These are phyloP conservation scores for Biston stratarius DNA, from an alignment of 2,888 invertebrate species.

Conservation along the genomic window DNA sequence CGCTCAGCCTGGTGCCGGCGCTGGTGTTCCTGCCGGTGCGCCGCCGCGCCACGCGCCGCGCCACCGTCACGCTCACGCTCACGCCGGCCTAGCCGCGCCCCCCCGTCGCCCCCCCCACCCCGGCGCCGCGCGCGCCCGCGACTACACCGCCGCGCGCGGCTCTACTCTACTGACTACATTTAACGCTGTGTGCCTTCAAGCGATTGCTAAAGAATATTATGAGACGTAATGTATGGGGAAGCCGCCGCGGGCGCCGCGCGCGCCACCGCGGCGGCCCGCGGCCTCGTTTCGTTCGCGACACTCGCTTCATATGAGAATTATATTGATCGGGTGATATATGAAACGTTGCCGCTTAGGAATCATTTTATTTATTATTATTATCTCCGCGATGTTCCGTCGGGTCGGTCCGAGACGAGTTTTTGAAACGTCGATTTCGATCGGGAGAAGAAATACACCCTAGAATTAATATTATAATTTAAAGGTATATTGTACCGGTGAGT, in stretches of 20 bases:
- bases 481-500: slow-evolving; percentile 76
- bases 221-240: slow-evolving; percentile 83
- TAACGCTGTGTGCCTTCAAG: slow-evolving; percentile 94
- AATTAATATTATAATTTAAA: slow-evolving; percentile 81
- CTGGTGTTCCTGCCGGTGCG: slow-evolving; percentile 97
- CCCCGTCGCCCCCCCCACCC: slow-evolving; percentile 8
- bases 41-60: slow-evolving; percentile 93
- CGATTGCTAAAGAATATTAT: slow-evolving; percentile 89
- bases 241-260: slow-evolving; percentile 77
- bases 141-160: slow-evolving; percentile 71
- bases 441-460: slow-evolving; percentile 86
- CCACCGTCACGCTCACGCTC: slow-evolving; percentile 96
- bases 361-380: slow-evolving; percentile 83
- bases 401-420: slow-evolving; percentile 85
- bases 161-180: slow-evolving; percentile 86
- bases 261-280: slow-evolving; percentile 76
- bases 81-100: slow-evolving; percentile 92
- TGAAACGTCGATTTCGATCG: slow-evolving; percentile 85
- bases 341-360: slow-evolving; percentile 85
- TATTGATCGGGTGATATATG: slow-evolving; percentile 86
- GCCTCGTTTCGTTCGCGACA: slow-evolving; percentile 71
- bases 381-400: slow-evolving; percentile 84
- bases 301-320: slow-evolving; percentile 86
- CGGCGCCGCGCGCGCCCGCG: slow-evolving; percentile 67
- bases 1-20: slow-evolving; percentile 93